phyloP scores from a whole-genome alignment of 2,113 vertebrate genomes.

The Pseudorhombus dupliciocellatus region DNA sequence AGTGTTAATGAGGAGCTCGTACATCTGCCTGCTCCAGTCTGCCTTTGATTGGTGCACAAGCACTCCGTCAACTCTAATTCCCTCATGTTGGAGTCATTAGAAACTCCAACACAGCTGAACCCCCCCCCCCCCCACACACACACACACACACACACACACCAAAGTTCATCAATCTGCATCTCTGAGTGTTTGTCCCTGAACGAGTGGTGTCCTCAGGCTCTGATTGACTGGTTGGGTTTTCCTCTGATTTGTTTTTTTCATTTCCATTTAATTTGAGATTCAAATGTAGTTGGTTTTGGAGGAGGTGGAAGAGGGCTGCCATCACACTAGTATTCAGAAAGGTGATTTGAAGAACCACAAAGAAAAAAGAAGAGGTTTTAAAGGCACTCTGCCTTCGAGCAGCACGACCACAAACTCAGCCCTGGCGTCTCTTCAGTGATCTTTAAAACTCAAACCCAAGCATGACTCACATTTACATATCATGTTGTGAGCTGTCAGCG shows the following conservation, averaged over 20 bases:
- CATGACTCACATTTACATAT: neutral
- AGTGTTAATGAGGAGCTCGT: constrained; percentile 60
- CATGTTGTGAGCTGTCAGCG: constrained; percentile 13
- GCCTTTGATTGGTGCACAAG: constrained; percentile 57
- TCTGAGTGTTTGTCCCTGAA: constrained; percentile 4
- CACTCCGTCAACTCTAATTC: constrained; percentile 48
- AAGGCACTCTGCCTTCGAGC: constrained; percentile 3
- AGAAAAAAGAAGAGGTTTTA: constrained; percentile 10
- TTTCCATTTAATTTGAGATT: constrained; percentile 73
- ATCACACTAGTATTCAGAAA: constrained; percentile 21
- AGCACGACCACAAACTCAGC: neutral
- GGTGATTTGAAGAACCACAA: constrained; percentile 4
- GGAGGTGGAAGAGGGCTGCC: constrained; percentile 10
- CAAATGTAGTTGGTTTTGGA: constrained; percentile 41
- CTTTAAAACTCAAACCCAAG: constrained; percentile 5
- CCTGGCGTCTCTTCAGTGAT: neutral
- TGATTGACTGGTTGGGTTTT: constrained; percentile 46
- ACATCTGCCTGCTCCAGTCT: constrained; percentile 48
- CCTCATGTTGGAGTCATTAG: constrained; percentile 52
- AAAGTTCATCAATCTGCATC: neutral
- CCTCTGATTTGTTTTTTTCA: constrained; percentile 55
- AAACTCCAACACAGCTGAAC: constrained; percentile 29
- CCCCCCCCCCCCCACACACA: constrained; percentile 34
- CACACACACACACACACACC: constrained; percentile 35
- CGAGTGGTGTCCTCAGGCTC: constrained; percentile 21